Base-by-base conservation (phyloP, 2,113 vertebrate genomes). In the Sprattus sprattus region DNA sequence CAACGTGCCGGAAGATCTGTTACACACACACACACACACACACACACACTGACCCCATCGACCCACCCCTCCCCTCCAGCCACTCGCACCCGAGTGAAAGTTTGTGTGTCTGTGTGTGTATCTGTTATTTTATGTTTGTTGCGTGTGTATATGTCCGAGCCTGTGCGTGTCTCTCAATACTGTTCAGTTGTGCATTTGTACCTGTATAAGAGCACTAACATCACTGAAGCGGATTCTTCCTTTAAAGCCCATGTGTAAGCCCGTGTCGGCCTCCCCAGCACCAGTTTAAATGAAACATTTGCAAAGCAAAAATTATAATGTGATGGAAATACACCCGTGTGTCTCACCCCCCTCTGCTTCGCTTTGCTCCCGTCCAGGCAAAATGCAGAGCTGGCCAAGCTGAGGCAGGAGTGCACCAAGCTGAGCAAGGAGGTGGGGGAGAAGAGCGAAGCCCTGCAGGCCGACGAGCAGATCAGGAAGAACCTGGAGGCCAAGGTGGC, bases 351-450 rank as follows among this genome's bases (percentile, higher is more conserved):
- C 57, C 20, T 6, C 20, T 10, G 39, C 28, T 82, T 60, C 0
- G 44, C 11, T 83, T 83, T 84, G 28, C 1, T 81, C 28, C 87
- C 82, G 87, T 91, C 78, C 91, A 99, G 98, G 91, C 97, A 99
- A 90, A 99, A 99, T 0, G 94, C 97, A 0, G 98, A 99, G 91
- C 89, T 99, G 92, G 97, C 98, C 81, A 99, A 98, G 90, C 90
- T 99, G 83, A 95, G 95, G 54, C 98, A 99, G 89, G 98, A 99
- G 90, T 97, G 97, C 88, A 88, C 89, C 90, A 97, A 95, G 90
- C 94, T 97, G 88, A 94, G 93, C 92, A 98, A 98, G 90, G 98
- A 99, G 67, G 92, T 98, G 52, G 90, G 92, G 81, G 98, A 99
- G 90, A 98, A 97, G 89, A 92, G 93, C 0, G 96, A 97, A 52